Conservation (phyloP, 2,113 vertebrate species). For the Prietella phreatophila region DNA sequence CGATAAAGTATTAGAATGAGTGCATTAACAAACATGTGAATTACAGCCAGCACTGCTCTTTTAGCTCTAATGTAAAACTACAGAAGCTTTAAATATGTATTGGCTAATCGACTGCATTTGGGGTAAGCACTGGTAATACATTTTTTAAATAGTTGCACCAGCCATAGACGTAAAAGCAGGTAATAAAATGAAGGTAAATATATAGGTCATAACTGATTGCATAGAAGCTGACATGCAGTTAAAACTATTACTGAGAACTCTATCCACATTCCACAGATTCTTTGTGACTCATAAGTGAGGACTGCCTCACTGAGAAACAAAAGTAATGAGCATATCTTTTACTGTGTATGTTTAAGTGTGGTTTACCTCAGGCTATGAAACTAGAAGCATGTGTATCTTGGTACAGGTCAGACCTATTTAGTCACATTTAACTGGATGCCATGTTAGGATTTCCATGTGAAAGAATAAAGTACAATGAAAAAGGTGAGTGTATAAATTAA, state of each 20-base stretch:
- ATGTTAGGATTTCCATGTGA: slow-evolving; percentile 4
- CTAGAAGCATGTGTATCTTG: slow-evolving; percentile 9
- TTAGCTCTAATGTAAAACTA: background rate
- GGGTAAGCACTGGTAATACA: background rate
- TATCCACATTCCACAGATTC: background rate
- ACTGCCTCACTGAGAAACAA: background rate
- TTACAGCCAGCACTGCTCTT: background rate
- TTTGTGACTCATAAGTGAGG: background rate
- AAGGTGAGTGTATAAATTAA: background rate
- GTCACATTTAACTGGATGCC: slow-evolving; percentile 48
- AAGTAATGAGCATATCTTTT: background rate
- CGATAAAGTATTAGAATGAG: background rate
- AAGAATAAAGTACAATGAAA: background rate
- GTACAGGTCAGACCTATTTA: slow-evolving; percentile 63
- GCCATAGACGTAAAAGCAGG: background rate
- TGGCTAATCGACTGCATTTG: background rate
- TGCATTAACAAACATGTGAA: background rate
- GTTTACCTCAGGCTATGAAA: slow-evolving; percentile 27
- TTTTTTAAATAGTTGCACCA: background rate
- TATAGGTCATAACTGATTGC: background rate
- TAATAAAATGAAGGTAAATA: background rate
- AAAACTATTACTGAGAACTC: background rate
- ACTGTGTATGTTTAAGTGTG: slow-evolving; percentile 19
- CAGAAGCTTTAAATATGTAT: background rate
- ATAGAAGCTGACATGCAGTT: background rate